These are phyloP conservation scores for Syngnathus typhle DNA, from an alignment of 2,113 vertebrate species.

Conservation along the genomic window DNA sequence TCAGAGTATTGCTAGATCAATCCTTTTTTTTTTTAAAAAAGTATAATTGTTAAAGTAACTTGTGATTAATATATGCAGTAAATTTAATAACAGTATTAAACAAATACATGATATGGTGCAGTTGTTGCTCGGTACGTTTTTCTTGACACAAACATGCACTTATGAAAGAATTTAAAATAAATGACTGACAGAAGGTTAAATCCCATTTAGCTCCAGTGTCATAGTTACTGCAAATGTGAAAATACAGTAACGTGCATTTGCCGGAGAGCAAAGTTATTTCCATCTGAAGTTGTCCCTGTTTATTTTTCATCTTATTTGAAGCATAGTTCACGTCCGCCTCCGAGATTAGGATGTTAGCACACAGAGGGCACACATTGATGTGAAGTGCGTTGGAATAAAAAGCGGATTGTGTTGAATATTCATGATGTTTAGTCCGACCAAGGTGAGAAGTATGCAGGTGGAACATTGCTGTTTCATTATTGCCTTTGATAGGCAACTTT, in stretches of 20 bases:
- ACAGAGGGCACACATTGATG: conserved; percentile 45
- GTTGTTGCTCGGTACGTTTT: too few relatives aligned
- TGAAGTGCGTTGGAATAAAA: conserved; percentile 33
- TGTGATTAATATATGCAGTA: too few relatives aligned
- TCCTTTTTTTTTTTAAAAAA: too few relatives aligned
- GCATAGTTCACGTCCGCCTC: conserved; percentile 3
- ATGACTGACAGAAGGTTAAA: conserved; percentile 42
- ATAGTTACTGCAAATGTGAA: conserved; percentile 54
- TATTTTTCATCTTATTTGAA: conserved; percentile 38
- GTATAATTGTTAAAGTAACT: too few relatives aligned
- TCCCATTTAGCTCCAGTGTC: conserved; percentile 32
- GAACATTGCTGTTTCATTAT: conserved; percentile 13
- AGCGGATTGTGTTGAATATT: conserved; percentile 46
- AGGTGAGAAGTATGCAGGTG: conserved; percentile 42
- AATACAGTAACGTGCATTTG: conserved; percentile 45
- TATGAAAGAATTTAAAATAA: conserved; percentile 15
- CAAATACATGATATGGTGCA: too few relatives aligned
- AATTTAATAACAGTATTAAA: too few relatives aligned
- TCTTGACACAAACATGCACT: background rate
- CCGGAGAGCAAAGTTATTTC: conserved; percentile 14
- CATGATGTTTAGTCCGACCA: conserved; percentile 32
- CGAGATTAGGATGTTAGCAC: conserved; percentile 20
- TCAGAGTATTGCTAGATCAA: too few relatives aligned
- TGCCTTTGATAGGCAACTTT: background rate
- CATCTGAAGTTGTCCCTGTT: conserved; percentile 28